A percentile compares a stretch with the other conserved stretches of the same genome.
phyloP scores from a whole-genome alignment of 2,888 invertebrate genomes.

The Drosophila nr. medialis region DNA sequence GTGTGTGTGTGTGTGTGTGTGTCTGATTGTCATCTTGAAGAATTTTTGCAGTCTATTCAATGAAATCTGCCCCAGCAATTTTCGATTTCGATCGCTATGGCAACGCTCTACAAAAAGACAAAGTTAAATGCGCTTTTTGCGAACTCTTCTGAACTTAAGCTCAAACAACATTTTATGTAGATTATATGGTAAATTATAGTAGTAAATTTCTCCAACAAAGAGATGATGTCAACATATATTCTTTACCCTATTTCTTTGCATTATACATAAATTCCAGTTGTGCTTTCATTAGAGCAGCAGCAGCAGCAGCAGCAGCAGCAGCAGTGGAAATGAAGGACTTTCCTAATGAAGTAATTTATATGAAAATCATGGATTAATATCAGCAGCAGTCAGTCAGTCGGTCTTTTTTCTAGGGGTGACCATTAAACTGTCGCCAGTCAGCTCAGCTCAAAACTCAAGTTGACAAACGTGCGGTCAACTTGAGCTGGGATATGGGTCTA shows the following conservation, averaged over 20 bases:
- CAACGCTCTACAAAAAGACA: slow-evolving; percentile 53
- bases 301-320: neutral
- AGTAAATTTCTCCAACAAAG: neutral
- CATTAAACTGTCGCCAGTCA: slow-evolving; percentile 59
- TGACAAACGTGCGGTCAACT: slow-evolving; percentile 36
- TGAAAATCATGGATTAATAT: slow-evolving; percentile 69
- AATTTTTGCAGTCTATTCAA: slow-evolving; percentile 59
- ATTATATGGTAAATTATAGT: neutral
- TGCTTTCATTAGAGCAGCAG: slow-evolving; percentile 21
- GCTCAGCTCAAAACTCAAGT: slow-evolving; percentile 24
- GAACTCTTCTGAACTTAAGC: neutral
- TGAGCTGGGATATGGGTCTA: neutral
- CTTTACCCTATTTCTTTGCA: slow-evolving; percentile 21
- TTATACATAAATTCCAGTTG: slow-evolving; percentile 41
- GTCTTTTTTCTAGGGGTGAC: slow-evolving; percentile 22
- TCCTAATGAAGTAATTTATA: slow-evolving; percentile 73
- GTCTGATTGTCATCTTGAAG: slow-evolving; percentile 59
- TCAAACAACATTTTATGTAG: neutral
- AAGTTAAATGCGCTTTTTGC: slow-evolving; percentile 30
- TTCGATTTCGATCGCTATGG: slow-evolving; percentile 57
- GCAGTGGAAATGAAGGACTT: slow-evolving; percentile 21
- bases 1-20: slow-evolving; percentile 35
- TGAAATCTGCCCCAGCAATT: slow-evolving; percentile 24
- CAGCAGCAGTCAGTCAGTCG: slow-evolving; percentile 5
- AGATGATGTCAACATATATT: slow-evolving; percentile 57